phyloP scores from a whole-genome alignment of 2,888 invertebrate species.

The Sinotaia quadrata region DNA sequence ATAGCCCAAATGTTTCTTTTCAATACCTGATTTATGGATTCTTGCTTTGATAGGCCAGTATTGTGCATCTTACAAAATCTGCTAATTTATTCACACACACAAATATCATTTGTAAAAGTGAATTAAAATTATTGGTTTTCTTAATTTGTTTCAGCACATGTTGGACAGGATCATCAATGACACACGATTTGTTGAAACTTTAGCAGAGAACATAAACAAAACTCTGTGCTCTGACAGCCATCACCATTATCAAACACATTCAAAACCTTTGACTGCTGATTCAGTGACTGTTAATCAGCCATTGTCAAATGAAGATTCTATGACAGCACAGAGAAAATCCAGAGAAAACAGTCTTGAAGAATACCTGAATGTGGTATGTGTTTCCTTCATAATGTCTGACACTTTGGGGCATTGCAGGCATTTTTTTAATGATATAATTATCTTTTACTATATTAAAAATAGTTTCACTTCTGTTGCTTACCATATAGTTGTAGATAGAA shows the following conservation, averaged over 20 bases:
- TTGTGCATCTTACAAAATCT: too few species aligned
- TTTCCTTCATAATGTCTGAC: too few species aligned
- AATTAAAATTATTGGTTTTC: background rate
- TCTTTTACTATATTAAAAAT: too few species aligned
- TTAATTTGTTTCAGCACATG: constrained; percentile 33
- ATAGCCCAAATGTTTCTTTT: too few species aligned
- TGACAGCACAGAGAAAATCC: background rate
- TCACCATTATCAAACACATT: background rate
- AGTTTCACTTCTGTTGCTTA: too few species aligned
- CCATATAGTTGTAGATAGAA: too few species aligned
- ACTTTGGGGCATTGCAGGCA: too few species aligned
- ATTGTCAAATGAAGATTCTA: constrained; percentile 7
- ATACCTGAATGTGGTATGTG: constrained; percentile 40
- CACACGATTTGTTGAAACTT: constrained; percentile 46
- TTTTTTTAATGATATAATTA: too few species aligned
- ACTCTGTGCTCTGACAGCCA: constrained; percentile 5
- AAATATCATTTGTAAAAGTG: background rate
- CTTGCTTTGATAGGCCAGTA: too few species aligned
- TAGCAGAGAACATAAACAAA: constrained; percentile 56
- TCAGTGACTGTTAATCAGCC: background rate
- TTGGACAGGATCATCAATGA: constrained; percentile 50
- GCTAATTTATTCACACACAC: too few species aligned
- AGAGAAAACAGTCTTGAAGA: constrained; percentile 38
- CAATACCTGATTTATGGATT: too few species aligned
- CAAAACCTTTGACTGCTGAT: background rate